Base-by-base conservation (phyloP, 2,888 invertebrate genomes). In the Mactromeris polynyma region DNA sequence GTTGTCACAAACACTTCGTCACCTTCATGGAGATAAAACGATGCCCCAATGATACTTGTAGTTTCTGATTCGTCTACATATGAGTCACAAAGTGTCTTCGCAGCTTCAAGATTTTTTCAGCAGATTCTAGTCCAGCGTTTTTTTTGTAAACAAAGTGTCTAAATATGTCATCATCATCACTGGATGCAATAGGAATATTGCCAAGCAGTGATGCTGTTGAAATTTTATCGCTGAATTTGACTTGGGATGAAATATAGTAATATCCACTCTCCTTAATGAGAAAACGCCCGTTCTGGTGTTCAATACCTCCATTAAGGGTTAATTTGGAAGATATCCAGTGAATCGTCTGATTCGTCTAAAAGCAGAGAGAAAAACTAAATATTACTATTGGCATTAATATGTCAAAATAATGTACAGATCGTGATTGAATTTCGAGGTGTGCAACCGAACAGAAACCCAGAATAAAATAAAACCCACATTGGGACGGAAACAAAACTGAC, bases 211-310 rank as follows among this genome's bases (percentile, higher is more conserved):
- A 14, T 9, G 19, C 51, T 26, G 26, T 26, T 26, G 58, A 26
- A 2, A 9, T n/a, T 2, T n/a, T 64, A 26, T 64, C 58, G 26
- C 58, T 64, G 58, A 64, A 64, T 26, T 1, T 80, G 19, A 80
- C 33, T 51, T 80, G 80, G 11, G 80, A 80, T 31, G 51, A 80
- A 2, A 51, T 42, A 36, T 79, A 79, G n/a, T 79, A 79, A n/a
- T 40, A 79, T 26, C 79, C 79, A 42, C 40, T 40, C 21, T 26
- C 26, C 14, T 46, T 80, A 14, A 40, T 21, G 19, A 51, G 19
- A 31, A 80, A 33, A 31, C 51, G 40, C 31, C 80, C 80, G 33
- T 80, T 31, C n/a, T 11, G 2, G 51, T 80, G 33, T 42, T 26
- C 51, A 31, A 80, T 80, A n/a, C 51, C 80, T 46, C 80, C 80